phyloP scores from a whole-genome alignment of 2,113 vertebrate genomes.

The Propithecus coquereli region DNA sequence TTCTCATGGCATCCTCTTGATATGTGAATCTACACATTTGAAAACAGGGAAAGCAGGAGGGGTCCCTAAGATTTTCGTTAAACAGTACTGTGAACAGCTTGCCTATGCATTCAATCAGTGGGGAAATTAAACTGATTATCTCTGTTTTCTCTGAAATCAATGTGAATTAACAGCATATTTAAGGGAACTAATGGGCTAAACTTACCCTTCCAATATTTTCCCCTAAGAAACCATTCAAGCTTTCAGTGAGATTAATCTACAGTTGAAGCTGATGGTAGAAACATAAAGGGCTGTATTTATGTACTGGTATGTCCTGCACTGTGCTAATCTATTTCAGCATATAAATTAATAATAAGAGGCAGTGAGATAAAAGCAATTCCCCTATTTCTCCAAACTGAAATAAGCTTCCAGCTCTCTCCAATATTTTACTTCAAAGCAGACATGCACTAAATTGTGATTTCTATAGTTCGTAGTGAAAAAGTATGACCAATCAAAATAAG shows the following conservation, averaged over 20 bases:
- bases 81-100: neutral
- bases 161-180: conserved; percentile 16
- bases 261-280: neutral
- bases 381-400: conserved; percentile 62
- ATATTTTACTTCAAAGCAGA: conserved; percentile 48
- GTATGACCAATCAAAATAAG: neutral
- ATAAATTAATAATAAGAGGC: conserved; percentile 49
- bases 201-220: neutral
- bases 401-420: conserved; percentile 40
- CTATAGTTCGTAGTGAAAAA: neutral
- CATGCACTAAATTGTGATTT: conserved; percentile 16
- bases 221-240: conserved; percentile 27
- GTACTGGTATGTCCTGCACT: conserved; percentile 49
- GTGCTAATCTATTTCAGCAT: conserved; percentile 62
- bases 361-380: conserved; percentile 46
- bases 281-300: neutral
- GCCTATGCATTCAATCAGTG: neutral
- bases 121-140: neutral
- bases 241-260: conserved; percentile 21
- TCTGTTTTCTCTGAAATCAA: conserved; percentile 41
- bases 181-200: conserved; percentile 21
- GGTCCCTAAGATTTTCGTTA: neutral
- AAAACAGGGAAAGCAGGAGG: neutral
- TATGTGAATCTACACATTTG: neutral
- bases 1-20: neutral